Evolutionary conservation across 2,888 invertebrate species (phyloP).

Genomic region (Sarcophaga caerulescens): DNA sequence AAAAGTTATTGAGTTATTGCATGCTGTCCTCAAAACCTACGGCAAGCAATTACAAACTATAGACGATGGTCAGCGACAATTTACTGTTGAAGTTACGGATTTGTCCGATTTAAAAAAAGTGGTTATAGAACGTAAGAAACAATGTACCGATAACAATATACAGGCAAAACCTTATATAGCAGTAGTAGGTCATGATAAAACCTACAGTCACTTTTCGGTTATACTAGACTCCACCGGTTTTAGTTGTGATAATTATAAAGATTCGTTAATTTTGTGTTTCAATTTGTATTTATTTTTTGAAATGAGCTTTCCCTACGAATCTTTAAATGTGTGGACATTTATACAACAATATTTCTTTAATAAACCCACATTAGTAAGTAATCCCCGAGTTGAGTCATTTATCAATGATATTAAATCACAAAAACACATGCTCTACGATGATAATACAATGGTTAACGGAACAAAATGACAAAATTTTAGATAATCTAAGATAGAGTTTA

Average conservation of each 20-base stretch:
- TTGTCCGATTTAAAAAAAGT: constrained; percentile 42
- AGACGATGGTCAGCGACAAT: constrained; percentile 39
- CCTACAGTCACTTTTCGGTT: constrained; percentile 52
- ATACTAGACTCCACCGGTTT: constrained; percentile 54
- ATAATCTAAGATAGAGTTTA: not conserved
- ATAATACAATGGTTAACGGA: not conserved
- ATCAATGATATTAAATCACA: constrained; percentile 20
- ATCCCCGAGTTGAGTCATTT: constrained; percentile 44
- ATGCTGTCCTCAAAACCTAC: constrained; percentile 24
- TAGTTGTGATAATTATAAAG: constrained; percentile 55
- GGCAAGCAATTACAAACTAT: not conserved
- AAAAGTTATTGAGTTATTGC: constrained; percentile 41
- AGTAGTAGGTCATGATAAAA: constrained; percentile 39
- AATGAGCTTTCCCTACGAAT: constrained; percentile 46
- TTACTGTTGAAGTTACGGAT: constrained; percentile 49
- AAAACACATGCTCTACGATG: constrained; percentile 2
- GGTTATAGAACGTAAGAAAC: constrained; percentile 53
- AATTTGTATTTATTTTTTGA: constrained; percentile 60
- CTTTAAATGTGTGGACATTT: constrained; percentile 48
- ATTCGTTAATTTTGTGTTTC: constrained; percentile 53
- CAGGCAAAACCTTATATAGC: constrained; percentile 56
- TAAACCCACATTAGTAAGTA: constrained; percentile 37
- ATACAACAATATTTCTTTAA: constrained; percentile 59
- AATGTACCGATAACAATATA: constrained; percentile 35
- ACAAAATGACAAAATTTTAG: constrained; percentile 10